Evolutionary conservation across 2,113 vertebrate species (phyloP).

Genomic region (Copsychus sechellarum): DNA sequence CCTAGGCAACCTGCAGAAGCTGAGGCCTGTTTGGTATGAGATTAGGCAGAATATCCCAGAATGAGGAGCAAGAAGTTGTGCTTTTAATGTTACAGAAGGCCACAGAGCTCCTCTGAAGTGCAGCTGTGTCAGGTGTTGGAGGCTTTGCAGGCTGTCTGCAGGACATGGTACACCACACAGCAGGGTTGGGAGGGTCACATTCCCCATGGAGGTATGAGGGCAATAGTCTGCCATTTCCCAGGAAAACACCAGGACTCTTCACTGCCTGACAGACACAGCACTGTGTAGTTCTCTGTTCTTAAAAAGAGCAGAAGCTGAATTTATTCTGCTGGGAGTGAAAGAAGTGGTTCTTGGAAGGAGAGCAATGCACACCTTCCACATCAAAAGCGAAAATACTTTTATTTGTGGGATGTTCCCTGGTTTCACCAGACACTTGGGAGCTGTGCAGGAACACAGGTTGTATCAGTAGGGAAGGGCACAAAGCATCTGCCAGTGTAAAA

Average conservation of each 20-base stretch:
- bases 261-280: not conserved
- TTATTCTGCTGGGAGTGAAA: not conserved
- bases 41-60: not conserved
- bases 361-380: not conserved
- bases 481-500: not conserved
- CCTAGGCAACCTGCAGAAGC: not conserved
- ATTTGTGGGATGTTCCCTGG: not conserved
- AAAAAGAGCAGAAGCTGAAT: not conserved
- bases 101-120: constrained; percentile 4
- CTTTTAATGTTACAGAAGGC: not conserved
- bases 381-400: not conserved
- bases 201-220: not conserved
- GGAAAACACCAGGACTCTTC: not conserved
- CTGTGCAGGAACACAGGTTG: not conserved
- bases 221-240: not conserved
- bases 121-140: not conserved
- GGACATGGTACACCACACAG: not conserved
- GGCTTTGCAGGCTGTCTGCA: not conserved
- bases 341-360: not conserved
- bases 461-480: not conserved
- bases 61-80: not conserved
- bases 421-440: not conserved
- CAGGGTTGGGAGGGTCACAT: not conserved
- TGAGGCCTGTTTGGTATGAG: not conserved
- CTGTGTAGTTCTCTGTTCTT: not conserved